Conservation (phyloP, 2,113 vertebrate genomes). For the Rhinoderma darwinii region DNA sequence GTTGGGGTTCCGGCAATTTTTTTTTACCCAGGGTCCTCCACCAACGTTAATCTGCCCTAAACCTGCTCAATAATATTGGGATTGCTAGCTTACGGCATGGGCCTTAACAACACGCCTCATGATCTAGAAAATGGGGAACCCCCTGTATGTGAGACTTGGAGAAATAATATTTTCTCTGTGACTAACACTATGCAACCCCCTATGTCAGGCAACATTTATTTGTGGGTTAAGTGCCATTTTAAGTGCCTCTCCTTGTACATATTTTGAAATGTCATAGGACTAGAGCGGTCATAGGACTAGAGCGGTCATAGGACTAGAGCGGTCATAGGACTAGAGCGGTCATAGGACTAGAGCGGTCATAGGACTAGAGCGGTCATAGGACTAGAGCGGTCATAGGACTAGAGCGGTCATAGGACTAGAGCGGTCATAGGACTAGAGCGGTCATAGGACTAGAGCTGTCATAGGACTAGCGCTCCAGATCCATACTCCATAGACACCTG, state of each 20-base stretch:
- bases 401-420: no score
- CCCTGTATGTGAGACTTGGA: neutral
- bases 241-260: neutral
- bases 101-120: neutral
- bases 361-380: no score
- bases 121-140: no score
- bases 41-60: neutral
- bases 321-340: no score
- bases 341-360: no score
- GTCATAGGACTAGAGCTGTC: no score
- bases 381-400: no score
- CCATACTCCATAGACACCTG: neutral
- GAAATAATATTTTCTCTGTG: neutral
- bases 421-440: no score
- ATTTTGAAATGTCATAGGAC: slow-evolving; percentile 29
- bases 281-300: no score
- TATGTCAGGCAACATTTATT: neutral
- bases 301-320: no score
- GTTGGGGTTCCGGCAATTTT: no score
- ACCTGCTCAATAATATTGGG: neutral
- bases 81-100: neutral
- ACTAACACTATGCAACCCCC: neutral
- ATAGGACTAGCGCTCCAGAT: neutral
- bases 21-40: neutral
- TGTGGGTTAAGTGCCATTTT: neutral